These are phyloP conservation scores for Xylota sylvarum DNA, from an alignment of 2,888 invertebrate genomes.

Conservation along the genomic window DNA sequence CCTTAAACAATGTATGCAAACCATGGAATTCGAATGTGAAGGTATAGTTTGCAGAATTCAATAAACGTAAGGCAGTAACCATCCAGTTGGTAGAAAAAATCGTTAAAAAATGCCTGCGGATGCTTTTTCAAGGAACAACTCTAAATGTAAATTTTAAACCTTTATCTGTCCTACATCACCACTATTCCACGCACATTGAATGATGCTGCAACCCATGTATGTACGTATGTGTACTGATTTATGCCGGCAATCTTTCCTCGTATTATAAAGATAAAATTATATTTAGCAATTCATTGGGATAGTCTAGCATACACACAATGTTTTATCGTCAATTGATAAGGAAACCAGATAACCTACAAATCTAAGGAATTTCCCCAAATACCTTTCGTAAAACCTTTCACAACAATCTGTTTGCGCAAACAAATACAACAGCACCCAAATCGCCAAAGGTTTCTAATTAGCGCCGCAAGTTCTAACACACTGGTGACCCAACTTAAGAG, in stretches of 20 bases:
- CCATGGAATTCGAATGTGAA: no score
- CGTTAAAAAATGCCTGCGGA: no score
- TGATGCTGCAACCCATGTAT: neutral
- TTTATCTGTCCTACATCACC: neutral
- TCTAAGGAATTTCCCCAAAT: slow-evolving; percentile 45
- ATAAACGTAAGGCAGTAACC: no score
- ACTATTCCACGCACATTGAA: no score
- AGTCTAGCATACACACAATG: slow-evolving; percentile 38
- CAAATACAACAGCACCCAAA: slow-evolving; percentile 3
- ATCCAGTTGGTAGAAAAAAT: no score
- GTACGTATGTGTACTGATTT: neutral
- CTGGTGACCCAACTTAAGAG: slow-evolving; percentile 33
- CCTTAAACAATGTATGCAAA: no score
- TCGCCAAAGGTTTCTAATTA: slow-evolving; percentile 57
- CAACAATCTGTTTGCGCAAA: slow-evolving; percentile 3
- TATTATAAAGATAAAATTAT: slow-evolving; percentile 2
- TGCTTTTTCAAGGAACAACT: no score
- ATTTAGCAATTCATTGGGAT: neutral
- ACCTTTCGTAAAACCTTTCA: slow-evolving; percentile 13
- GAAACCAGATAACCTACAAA: slow-evolving; percentile 20
- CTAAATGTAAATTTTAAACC: no score
- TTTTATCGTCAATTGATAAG: slow-evolving; percentile 32
- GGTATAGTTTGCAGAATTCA: no score
- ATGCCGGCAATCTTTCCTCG: neutral
- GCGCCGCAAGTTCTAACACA: slow-evolving; percentile 45